These are phyloP conservation scores for Drosophila melanosoma DNA, from an alignment of 2,888 invertebrate genomes.

Conservation along the genomic window DNA sequence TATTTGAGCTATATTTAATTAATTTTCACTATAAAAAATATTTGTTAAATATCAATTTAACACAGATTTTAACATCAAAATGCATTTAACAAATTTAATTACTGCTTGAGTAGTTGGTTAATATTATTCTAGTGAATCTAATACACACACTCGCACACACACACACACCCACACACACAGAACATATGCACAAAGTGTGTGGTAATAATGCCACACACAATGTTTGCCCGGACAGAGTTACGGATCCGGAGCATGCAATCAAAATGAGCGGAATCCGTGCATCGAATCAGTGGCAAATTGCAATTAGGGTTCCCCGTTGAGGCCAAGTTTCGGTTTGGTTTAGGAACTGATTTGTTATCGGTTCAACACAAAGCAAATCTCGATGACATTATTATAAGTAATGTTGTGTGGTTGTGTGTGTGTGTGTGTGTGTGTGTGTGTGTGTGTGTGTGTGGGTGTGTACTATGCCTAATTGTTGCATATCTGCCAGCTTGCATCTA, in stretches of 20 bases:
- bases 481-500: constrained; percentile 1
- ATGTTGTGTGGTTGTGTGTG: not conserved
- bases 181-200: not conserved
- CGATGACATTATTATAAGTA: not conserved
- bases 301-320: constrained; percentile 51
- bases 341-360: constrained; percentile 7
- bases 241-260: constrained; percentile 2
- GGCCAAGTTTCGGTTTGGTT: constrained; percentile 4
- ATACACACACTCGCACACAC: constrained; percentile 11
- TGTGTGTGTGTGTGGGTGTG: not conserved
- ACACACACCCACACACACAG: not conserved
- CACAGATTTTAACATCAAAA: too few species aligned
- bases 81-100: not conserved
- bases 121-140: not conserved
- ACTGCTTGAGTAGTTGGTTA: not conserved
- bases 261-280: not conserved
- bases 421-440: not conserved
- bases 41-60: too few species aligned
- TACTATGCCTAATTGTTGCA: not conserved
- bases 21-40: not conserved
- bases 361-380: constrained; percentile 1
- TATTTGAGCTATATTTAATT: not conserved
- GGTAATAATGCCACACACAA: constrained; percentile 5
- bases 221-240: not conserved
- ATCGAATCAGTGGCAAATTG: constrained; percentile 48